These are phyloP conservation scores for Mamestra configurata DNA, from an alignment of 1,140 invertebrate species.

Conservation along the genomic window DNA sequence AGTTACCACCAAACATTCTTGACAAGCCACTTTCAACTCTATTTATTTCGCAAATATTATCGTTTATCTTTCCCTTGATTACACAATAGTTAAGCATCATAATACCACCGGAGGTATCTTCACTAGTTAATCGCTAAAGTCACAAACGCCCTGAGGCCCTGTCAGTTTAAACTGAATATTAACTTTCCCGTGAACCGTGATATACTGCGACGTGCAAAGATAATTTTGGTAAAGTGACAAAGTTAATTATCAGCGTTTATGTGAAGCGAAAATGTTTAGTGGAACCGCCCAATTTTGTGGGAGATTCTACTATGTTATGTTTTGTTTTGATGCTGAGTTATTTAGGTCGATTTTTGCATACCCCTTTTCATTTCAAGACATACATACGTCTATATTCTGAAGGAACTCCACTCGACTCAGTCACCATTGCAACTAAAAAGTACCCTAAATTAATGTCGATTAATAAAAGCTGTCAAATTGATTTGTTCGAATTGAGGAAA, in stretches of 20 bases:
- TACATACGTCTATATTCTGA: too few relatives aligned
- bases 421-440: too few relatives aligned
- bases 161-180: conserved; percentile 42
- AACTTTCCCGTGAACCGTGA: conserved; percentile 41
- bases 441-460: too few relatives aligned
- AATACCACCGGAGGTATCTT: not conserved
- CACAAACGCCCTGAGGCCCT: conserved; percentile 36
- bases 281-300: conserved; percentile 3
- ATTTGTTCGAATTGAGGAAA: too few relatives aligned
- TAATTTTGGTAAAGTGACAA: conserved; percentile 44
- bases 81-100: conserved; percentile 33
- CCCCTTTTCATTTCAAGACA: not conserved
- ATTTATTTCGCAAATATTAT: conserved; percentile 13
- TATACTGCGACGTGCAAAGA: conserved; percentile 36
- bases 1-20: not conserved
- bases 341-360: not conserved
- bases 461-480: too few relatives aligned
- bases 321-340: not conserved
- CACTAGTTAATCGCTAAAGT: conserved; percentile 39
- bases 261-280: conserved; percentile 37
- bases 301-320: not conserved
- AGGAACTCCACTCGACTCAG: too few relatives aligned
- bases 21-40: conserved; percentile 4
- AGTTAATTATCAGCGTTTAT: conserved; percentile 37
- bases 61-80: conserved; percentile 18